Evolutionary conservation across 2,888 invertebrate genomes (phyloP), one percentile per base, ranked within the genome.

Genomic region (Agrotis exclamationis): DNA sequence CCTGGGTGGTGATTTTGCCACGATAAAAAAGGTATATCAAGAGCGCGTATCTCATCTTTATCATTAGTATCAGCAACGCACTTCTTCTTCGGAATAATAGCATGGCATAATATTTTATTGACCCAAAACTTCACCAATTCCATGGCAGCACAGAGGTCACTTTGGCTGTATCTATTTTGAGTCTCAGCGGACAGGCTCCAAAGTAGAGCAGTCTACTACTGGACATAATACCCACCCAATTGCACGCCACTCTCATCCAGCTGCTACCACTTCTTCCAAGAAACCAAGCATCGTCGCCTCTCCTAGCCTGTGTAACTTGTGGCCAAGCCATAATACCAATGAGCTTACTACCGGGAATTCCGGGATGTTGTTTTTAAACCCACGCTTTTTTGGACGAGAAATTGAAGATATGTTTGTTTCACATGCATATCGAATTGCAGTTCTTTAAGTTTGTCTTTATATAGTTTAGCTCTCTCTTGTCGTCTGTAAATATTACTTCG

Each of bases 341-440:
- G 48, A 57, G 45, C 18, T 56, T 70, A 66, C 24, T 74, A 76
- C 79, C 51, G 51, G 59, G 78, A 82, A 83, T 50, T 54, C 7
- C 2, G 65, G 65, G 53, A 54, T 75, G 62, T 64, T 63, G 54
- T 62, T 75, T 68, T 80, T 24, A 39, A 7, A 51, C n/a, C 50
- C 20, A 65, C 63, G 59, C 18, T 18, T 72, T 60, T 28, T 53
- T 63, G 39, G 39, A 20, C n/a, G 54, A 68, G 47, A 77, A 67
- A 59, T 50, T 63, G 13, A 14, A 50, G 50, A 56, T 47, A 24
- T 62, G 13, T 76, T 70, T 74, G 54, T 47, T 70, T 47, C 47
- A n/a, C 22, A 74, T 44, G 33, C 33, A 45, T 72, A 50, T 57
- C 6, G 53, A 2, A 44, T 44, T 47, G 24, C 74, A 9, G 7